Evolutionary conservation across 1,140 invertebrate species (phyloP), one percentile per base, ranked within the genome.

Genomic region (Cotesia glomerata): DNA sequence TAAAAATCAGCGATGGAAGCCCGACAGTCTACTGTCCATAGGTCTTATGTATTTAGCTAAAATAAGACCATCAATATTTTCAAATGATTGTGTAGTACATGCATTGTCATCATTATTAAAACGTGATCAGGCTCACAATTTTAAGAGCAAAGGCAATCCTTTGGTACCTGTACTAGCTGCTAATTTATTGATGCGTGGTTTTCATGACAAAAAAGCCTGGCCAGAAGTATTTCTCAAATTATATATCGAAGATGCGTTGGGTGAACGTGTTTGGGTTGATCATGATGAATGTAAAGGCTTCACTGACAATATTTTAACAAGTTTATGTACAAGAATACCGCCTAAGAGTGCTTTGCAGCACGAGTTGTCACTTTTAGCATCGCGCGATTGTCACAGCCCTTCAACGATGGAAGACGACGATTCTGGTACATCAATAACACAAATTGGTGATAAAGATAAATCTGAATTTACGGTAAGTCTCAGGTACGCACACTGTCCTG

Each of bases 241-340:
- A 0, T 99, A 96, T 82, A 92, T 98, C 69, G 97, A 99, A 81
- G 97, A 99, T 88, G 95, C 96, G 3, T 84, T 97, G 0, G 95
- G 95, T 63, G 97, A 99, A 79, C 87, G 97, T 64, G 89, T 94
- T 67, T 99, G 97, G 96, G 94, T 98, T 5, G 97, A 98, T 82
- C 92, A 94, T 78, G 91, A 95, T 8, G 94, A 96, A 83, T 98
- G 96, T 84, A 94, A 95, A 82, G 91, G 92, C 36, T 95, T 98
- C 87, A 94, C 97, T 0, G 96, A 98, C 76, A 99, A 98, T 84
- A 94, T 99, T 69, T 86, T 93, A 52, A 94, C 93, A 0, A 95
- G 95, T 8, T 97, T 98, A 83, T 92, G 92, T 63, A 98, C 97
- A 0, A 93, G 93, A 74, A 85, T 91, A 56, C 94, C 95, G 0